phyloP scores from a whole-genome alignment of 2,888 invertebrate species.

The Aphodius sticticus region DNA sequence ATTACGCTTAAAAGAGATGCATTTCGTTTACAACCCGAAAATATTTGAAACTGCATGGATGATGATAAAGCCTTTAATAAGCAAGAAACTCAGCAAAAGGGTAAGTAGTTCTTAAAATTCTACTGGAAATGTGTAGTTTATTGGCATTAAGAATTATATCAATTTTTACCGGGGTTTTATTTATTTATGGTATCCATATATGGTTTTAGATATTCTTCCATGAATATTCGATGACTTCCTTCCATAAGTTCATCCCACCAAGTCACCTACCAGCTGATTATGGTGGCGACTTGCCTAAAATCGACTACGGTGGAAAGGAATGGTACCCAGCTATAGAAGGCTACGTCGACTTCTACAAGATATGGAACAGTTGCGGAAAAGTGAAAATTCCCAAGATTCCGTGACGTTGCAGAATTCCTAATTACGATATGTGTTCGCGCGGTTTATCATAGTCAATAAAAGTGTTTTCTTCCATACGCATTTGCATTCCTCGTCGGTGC shows the following conservation, averaged over 20 bases:
- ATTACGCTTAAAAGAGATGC: slow-evolving; percentile 82
- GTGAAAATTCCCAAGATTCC: background rate
- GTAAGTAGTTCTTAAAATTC: slow-evolving; percentile 61
- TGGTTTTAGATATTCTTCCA: slow-evolving; percentile 80
- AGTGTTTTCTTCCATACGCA: background rate
- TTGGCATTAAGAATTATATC: background rate
- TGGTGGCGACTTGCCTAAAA: slow-evolving; percentile 75
- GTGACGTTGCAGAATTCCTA: background rate
- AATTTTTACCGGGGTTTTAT: background rate
- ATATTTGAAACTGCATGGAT: slow-evolving; percentile 86
- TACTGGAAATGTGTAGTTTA: no score
- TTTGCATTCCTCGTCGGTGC: background rate
- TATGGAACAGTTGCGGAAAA: slow-evolving; percentile 74
- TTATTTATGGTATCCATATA: no score
- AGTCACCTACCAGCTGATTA: slow-evolving; percentile 78
- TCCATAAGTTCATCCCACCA: slow-evolving; percentile 76
- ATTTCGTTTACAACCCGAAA: slow-evolving; percentile 86
- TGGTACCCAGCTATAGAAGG: slow-evolving; percentile 78
- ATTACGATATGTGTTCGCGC: background rate
- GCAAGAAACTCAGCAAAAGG: slow-evolving; percentile 78
- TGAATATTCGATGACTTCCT: slow-evolving; percentile 78
- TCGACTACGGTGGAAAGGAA: slow-evolving; percentile 78
- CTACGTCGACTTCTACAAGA: slow-evolving; percentile 70
- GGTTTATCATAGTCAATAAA: background rate
- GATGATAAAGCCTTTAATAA: slow-evolving; percentile 84